Evolutionary conservation across 2,113 vertebrate species (phyloP), one percentile per base, ranked within the genome.

Genomic region (Pseudonaja textilis): DNA sequence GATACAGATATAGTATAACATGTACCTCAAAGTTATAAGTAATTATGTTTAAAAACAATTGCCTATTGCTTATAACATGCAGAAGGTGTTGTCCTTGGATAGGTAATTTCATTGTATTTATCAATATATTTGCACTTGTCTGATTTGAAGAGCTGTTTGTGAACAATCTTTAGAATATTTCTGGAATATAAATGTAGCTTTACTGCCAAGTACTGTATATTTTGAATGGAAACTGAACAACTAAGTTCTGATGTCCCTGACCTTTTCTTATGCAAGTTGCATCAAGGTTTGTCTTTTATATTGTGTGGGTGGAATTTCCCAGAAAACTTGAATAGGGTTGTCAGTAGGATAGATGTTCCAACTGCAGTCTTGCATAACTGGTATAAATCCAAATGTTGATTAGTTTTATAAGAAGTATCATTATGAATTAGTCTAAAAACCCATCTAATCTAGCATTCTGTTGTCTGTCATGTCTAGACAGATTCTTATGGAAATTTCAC

Each of bases 21-120:
- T 88, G 29, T 22, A 86, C 86, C 69, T 69, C 20, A 26, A 50
- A 92, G 94, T 20, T 89, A 57, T 87, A 93, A 94, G 69, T 39
- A 91, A 89, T 89, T 92, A 42, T 26, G 45, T 93, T 92, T 90
- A 42, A 94, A 94, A 93, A 91, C 74, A 89, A 6, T 34, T 88
- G 47, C 26, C 93, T 93, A 94, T 88, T 89, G 34, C 87, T 85
- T n/a, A 95, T 96, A 95, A 90, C 93, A 96, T 97, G 95, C 95
- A 93, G 54, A 88, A 87, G 54, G 56, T 45, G 0, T 0, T 55
- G 57, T 95, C 87, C 93, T 95, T 94, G 96, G 92, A 93, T 88
- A 93, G 16, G 89, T 90, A 94, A 85, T 93, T 94, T 94, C 95
- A 95, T 94, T 96, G 92, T 26, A 91, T 45, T 74, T 95, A 92